Evolutionary conservation across 2,888 invertebrate genomes (phyloP), one percentile per base, ranked within the genome.

Genomic region (Callyntrura sp.): DNA sequence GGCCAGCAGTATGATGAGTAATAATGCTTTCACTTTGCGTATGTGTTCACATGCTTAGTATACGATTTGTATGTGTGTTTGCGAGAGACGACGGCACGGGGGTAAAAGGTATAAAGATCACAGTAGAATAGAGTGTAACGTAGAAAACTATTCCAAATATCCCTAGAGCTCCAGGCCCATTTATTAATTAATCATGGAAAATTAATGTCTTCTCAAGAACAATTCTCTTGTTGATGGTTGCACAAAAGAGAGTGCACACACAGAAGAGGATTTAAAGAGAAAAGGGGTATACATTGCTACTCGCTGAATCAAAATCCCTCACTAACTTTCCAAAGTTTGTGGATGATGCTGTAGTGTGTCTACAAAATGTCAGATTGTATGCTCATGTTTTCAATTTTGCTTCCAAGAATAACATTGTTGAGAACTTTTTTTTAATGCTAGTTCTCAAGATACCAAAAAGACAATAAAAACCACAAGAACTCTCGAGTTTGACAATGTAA

Each of bases 151-250:
- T 89, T 89, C 85, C 79, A 89, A 89, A 85, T 85, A 89, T 89
- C 85, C 83, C 89, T 89, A 85, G 85, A 70, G 89, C 89, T 85
- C 84, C 65, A 89, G 85, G 81, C 79, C 85, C 89, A 89, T 89
- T 85, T 89, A 89, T 89, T 89, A 89, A 89, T 89, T 89, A 89
- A 89, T 89, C 89, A 89, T 85, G 85, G 85, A 81, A 89, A 89
- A 89, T 89, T 89, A 89, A 89, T 89, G 89, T 81, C 81, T 89
- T 89, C 85, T 85, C 55, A 81, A 81, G 81, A 89, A 73, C 65
- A 78, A 88, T 79, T 28, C 65, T 70, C 62, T 35, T 76, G 62
- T 78, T 55, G 55, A 55, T 73, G 45, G 45, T 0, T 45, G 43
- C 43, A 78, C 25, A 78, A 57, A 17, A 35, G 28, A 28, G 78